Percentiles rank a stretch among this genome's conserved stretches.
Evolutionary conservation across 1,140 invertebrate species (phyloP).

Genomic region (Plectrocnemia conspersa): DNA sequence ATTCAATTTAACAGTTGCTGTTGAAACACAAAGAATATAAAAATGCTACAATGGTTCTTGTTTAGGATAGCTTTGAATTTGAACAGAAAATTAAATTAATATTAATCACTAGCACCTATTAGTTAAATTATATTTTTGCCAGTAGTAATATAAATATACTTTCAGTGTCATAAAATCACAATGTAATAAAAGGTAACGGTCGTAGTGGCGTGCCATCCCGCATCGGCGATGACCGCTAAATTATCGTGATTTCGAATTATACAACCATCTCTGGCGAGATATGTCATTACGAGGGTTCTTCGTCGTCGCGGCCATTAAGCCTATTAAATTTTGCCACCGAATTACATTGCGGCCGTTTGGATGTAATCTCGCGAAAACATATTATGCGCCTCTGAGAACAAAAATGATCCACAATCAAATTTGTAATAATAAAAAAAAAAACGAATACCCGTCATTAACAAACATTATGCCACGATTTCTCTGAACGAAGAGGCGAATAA

Average conservation of each 20-base stretch:
- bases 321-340: conserved; percentile 19
- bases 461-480: conserved; percentile 2
- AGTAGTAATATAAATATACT: not conserved
- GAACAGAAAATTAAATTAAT: too few relatives aligned
- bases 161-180: not conserved
- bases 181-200: not conserved
- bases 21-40: too few relatives aligned
- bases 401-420: conserved; percentile 22
- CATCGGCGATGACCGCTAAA: not conserved
- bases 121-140: too few relatives aligned
- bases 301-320: not conserved
- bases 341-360: conserved; percentile 3
- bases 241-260: not conserved
- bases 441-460: conserved; percentile 15
- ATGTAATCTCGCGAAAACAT: conserved; percentile 5
- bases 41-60: too few relatives aligned
- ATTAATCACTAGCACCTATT: too few relatives aligned
- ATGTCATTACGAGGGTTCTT: not conserved
- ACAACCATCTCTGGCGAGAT: conserved; percentile 1
- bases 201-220: not conserved
- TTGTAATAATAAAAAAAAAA: conserved; percentile 22
- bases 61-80: too few relatives aligned
- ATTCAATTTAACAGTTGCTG: too few relatives aligned
- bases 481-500: not conserved
- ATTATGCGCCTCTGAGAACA: not conserved